A percentile compares a stretch with the other conserved stretches of the same genome.
phyloP scores from a whole-genome alignment of 2,888 invertebrate species.

The Glaucopsyche alexis region DNA sequence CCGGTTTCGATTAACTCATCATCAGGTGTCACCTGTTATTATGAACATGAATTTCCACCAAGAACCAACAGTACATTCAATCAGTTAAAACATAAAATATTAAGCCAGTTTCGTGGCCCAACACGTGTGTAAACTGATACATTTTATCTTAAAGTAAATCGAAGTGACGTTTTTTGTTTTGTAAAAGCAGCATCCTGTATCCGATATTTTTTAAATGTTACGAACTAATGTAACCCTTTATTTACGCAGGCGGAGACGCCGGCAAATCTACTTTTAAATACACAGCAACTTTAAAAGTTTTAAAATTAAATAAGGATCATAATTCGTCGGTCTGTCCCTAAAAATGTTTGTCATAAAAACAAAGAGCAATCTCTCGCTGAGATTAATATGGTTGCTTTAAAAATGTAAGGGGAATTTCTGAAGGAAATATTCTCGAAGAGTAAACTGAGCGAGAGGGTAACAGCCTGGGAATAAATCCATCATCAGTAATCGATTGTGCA shows the following conservation, averaged over 20 bases:
- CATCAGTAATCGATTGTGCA: conserved; percentile 58
- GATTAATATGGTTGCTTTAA: conserved; percentile 27
- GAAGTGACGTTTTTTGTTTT: neutral
- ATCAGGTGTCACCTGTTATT: too few species aligned
- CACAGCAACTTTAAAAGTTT: neutral
- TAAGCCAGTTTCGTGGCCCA: too few species aligned
- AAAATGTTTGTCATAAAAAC: conserved; percentile 23
- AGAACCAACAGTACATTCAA: too few species aligned
- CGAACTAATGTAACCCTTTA: too few species aligned
- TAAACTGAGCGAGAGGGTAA: conserved; percentile 33
- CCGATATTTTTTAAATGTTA: neutral
- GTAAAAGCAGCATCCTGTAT: neutral
- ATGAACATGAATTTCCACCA: too few species aligned
- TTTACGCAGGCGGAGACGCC: too few species aligned
- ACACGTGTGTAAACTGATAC: neutral
- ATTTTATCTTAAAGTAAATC: neutral
- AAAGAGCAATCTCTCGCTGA: conserved; percentile 21
- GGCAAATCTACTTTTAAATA: neutral
- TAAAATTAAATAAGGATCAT: neutral
- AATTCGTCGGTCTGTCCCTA: neutral
- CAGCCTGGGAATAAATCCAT: conserved; percentile 49
- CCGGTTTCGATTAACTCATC: too few species aligned
- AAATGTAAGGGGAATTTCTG: conserved; percentile 34
- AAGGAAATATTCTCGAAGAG: conserved; percentile 37
- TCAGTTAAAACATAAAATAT: too few species aligned